Conservation (phyloP, 2,888 invertebrate genomes). For the Capitulum mitella region DNA sequence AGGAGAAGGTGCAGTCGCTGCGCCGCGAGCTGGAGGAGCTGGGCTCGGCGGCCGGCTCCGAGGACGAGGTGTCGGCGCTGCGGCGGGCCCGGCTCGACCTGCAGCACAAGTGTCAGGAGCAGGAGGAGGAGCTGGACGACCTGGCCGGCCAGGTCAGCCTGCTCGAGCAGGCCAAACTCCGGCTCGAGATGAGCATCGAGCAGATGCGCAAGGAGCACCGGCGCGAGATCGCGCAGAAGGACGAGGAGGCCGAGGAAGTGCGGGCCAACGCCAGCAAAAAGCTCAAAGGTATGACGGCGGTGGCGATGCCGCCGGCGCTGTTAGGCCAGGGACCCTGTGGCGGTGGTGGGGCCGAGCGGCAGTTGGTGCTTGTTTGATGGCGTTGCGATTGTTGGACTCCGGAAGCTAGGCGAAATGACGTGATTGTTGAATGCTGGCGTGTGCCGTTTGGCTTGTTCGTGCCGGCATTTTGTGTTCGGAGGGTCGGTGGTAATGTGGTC, state of each 20-base stretch:
- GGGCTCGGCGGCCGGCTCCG: constrained; percentile 67
- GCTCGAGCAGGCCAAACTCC: constrained; percentile 83
- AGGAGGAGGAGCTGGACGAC: constrained; percentile 91
- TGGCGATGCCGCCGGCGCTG: neutral
- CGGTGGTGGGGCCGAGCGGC: no score
- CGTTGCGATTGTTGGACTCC: no score
- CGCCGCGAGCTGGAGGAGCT: constrained; percentile 79
- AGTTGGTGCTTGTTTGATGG: no score
- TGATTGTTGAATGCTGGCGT: no score
- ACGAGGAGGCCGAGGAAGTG: constrained; percentile 88
- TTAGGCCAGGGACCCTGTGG: no score
- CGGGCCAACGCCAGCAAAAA: constrained; percentile 85
- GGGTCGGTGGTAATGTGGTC: no score
- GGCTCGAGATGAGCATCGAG: constrained; percentile 88
- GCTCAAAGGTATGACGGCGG: constrained; percentile 61
- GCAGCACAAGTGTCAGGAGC: constrained; percentile 17
- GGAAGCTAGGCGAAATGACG: no score
- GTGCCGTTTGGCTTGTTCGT: no score
- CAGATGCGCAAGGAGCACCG: constrained; percentile 84
- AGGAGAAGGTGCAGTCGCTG: constrained; percentile 70
- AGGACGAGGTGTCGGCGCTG: constrained; percentile 74
- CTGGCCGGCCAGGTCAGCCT: constrained; percentile 83
- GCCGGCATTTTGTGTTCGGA: no score
- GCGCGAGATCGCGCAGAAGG: constrained; percentile 79
- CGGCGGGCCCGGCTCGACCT: constrained; percentile 72